Base-by-base conservation (phyloP, 2,113 vertebrate species). In the Periophthalmus modestus region DNA sequence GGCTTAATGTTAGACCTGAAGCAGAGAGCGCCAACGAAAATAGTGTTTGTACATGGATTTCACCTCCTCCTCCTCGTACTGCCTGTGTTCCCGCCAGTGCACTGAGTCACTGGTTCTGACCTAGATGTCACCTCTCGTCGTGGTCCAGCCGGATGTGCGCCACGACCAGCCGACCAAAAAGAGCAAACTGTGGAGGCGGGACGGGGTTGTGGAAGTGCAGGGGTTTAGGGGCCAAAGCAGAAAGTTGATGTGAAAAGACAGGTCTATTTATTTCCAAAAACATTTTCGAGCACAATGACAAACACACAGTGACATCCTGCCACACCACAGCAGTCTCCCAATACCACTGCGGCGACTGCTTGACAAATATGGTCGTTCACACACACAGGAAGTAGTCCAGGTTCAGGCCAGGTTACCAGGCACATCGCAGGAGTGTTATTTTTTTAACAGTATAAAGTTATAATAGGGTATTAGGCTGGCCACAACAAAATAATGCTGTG, bases 21-120 rank as follows among this genome's bases (percentile, higher is more conserved):
- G 4, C 70, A 58, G 47, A 19, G 10, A 13, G 58, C 52, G 24
- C 12, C 72, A 14, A 68, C 46, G 47, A n/a, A 58, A 24, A 68
- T 1, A 9, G 48, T 67, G 33, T 67, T 16, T 54, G 68, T 55
- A 48, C 19, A 59, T 61, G 69, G 19, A 47, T 86, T 83, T 75
- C 75, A 70, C 85, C 77, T 85, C 83, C 80, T 67, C 46, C 70
- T 80, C 74, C 66, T 19, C 28, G n/a, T 52, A 74, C 58, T 85
- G 78, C 59, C 69, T 43, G 39, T 74, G 80, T 84, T 87, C 71
- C 82, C 71, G 84, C 48, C 21, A 89, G 68, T 59, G 78, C 63
- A 62, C 80, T 83, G 85, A 91, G 77, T 92, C 89, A 89, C 82
- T 79, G 72, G 21, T 18, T 36, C 75, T 82, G 90, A 89, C 88